Base-by-base conservation (phyloP, 2,888 invertebrate species). In the Chymomyza fuscimana region DNA sequence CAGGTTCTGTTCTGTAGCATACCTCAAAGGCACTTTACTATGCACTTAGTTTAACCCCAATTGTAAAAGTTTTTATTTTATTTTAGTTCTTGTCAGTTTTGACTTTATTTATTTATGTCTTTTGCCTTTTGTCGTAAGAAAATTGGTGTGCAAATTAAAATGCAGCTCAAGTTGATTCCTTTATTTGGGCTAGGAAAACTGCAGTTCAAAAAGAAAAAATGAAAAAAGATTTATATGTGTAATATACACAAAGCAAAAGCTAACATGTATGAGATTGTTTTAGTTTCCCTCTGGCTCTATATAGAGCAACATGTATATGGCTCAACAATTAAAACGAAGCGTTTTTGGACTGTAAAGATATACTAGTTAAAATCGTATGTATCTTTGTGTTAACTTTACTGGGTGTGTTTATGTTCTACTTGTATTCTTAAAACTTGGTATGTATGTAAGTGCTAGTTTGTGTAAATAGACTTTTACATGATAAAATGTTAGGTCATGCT, bases 81-180 rank as follows among this genome's bases (percentile, higher is more conserved):
- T 71, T 74, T 75, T 75, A 67, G 69, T 72, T 82, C 81, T 74
- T 82, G 40, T 46, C 22, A 77, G 87, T 80, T 75, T 72, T 40
- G 65, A 65, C 65, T 65, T 77, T 77, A 82, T 83, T 88, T 88
- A 85, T 88, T 85, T 88, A 87, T 88, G 75, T 75, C 71, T 67
- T 68, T 71, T 29, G 85, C 66, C 71, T 59, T 73, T 73, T 72
- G 71, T 52, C 72, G 63, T 46, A 63, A 64, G 65, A 64, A 71
- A 72, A 79, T 73, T 73, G 88, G 86, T 85, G 89, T 77, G 77
- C 72, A 80, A 88, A 83, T 83, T 88, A 83, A 82, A 88, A 88
- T 83, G 87, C 82, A 83, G 73, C 87, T 82, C 78, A 72, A 87
- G 86, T 85, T 79, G 85, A 73, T 68, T 73, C 63, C 69, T 29